Evolutionary conservation across 2,888 invertebrate genomes (phyloP), one percentile per base, ranked within the genome.

Genomic region (Schrankia costaestrigalis): DNA sequence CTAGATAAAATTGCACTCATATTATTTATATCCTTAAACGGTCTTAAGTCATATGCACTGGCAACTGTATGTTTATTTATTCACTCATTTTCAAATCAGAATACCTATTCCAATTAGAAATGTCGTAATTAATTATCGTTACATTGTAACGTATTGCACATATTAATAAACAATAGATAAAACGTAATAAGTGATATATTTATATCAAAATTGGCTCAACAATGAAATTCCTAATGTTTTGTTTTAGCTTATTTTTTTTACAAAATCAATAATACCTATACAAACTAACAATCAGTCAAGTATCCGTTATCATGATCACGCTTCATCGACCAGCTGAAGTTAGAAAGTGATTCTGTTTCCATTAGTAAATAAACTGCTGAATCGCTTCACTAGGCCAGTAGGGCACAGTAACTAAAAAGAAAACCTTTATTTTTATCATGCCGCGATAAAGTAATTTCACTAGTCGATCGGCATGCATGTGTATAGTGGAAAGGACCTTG

Each of bases 401-500:
- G 59, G 52, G 56, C 58, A 66, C 46, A 57, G 47, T 56, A 52
- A 56, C 60, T 46, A 50, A 60, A 49, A 46, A 13, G 6, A 39
- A 42, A 30, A 42, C 55, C 48, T 45, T 50, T 54, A 45, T 57
- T 46, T 53, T 59, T 67, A 67, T 67, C 63, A 46, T 33, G 13
- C 26, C 14, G 31, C 50, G 70, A 68, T 68, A 69, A 60, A 59
- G 50, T 54, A 57, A 56, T 60, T 69, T 57, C 58, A 55, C 43
- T 45, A 48, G 50, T 57, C 49, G 56, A 51, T 49, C 65, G 52
- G 51, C 44, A 35, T 55, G 46, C 46, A 46, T 47, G 52, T 49
- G 56, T 51, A 48, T 59, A 72, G 72, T 78, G 62, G 55, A 65
- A 65, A 59, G 45, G 70, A 48, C 80, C 80, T 78, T 80, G 74